Evolutionary conservation across 2,888 invertebrate species (phyloP).

Genomic region (Masnerella sp.): DNA sequence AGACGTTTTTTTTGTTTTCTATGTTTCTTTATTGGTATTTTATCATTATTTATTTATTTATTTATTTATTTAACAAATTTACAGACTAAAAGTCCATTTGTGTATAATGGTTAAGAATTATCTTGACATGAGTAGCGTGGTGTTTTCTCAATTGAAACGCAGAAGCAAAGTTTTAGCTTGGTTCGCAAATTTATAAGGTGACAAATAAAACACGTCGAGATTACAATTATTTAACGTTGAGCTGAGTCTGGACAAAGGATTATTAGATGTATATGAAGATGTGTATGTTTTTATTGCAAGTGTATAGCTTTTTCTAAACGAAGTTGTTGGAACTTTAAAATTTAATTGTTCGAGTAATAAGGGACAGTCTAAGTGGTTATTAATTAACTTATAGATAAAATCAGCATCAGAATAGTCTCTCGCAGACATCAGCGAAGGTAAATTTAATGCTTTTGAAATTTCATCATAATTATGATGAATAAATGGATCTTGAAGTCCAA

Average conservation of each 20-base stretch:
- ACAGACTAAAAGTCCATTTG: no score
- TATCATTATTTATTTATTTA: no score
- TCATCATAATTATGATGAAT: slow-evolving; percentile 1
- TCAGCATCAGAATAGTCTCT: background rate
- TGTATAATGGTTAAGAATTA: no score
- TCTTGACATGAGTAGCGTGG: no score
- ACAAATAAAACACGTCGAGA: no score
- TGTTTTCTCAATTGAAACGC: no score
- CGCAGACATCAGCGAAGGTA: background rate
- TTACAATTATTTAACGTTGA: background rate
- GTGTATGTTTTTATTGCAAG: background rate
- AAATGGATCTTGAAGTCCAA: slow-evolving; percentile 4
- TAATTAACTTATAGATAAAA: slow-evolving; percentile 3
- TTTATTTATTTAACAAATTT: no score
- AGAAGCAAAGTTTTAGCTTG: no score
- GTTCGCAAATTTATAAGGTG: no score
- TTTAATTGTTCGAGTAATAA: background rate
- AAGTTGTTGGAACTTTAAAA: background rate
- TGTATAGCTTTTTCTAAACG: background rate
- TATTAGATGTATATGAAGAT: background rate
- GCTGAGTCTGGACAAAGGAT: background rate
- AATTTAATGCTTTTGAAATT: background rate
- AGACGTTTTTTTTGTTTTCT: no score
- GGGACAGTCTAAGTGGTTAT: background rate
- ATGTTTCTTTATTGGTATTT: no score